These are phyloP conservation scores for Bucorvus abyssinicus DNA, from an alignment of 2,797 vertebrate genomes.

Conservation along the genomic window DNA sequence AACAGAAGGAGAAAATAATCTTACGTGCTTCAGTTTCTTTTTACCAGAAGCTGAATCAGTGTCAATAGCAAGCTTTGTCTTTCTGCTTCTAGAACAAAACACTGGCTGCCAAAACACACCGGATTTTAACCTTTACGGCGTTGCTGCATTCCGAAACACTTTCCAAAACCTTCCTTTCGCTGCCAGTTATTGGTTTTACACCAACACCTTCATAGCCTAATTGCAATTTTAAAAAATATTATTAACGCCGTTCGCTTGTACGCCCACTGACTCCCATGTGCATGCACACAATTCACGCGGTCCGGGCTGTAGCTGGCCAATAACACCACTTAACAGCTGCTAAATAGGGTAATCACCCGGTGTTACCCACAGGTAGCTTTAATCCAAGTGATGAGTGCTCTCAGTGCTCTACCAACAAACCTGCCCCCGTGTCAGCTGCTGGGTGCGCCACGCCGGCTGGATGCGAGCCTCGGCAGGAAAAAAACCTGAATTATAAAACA, in stretches of 20 bases:
- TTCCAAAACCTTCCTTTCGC: background rate
- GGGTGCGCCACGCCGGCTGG: conserved; percentile 29
- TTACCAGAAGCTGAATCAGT: background rate
- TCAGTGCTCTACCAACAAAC: conserved; percentile 64
- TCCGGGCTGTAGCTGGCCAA: conserved; percentile 57
- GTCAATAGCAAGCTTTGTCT: background rate
- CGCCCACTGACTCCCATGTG: conserved; percentile 36
- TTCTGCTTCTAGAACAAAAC: background rate
- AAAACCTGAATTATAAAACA: background rate
- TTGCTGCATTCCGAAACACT: background rate
- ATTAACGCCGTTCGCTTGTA: conserved; percentile 12
- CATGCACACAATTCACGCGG: conserved; percentile 31
- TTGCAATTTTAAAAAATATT: conserved; percentile 7
- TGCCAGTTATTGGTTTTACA: background rate
- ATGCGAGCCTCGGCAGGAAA: background rate
- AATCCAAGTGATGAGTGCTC: conserved; percentile 75
- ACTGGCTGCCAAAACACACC: background rate
- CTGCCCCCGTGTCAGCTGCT: conserved; percentile 47
- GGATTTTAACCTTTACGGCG: background rate
- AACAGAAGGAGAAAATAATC: conserved; percentile 41
- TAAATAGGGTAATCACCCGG: conserved; percentile 72
- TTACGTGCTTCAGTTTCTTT: background rate
- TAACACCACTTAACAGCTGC: conserved; percentile 74
- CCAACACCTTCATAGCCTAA: background rate
- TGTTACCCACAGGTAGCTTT: conserved; percentile 74